phyloP scores from a whole-genome alignment of 1,140 invertebrate species.

The Drosophila pallidifrons region DNA sequence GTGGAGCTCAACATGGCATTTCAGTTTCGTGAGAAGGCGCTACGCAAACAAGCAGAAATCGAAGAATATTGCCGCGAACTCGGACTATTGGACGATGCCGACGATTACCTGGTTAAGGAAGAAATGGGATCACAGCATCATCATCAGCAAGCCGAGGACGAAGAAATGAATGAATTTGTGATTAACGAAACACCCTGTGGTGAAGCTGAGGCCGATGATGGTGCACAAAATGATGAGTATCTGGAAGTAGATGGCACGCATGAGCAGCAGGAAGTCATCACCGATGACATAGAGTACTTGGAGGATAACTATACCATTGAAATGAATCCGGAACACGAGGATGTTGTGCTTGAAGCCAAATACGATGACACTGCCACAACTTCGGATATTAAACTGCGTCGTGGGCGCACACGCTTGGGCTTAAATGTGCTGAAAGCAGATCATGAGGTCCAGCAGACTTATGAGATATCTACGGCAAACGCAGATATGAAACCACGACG shows the following conservation, averaged over 20 bases:
- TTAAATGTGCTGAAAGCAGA: conserved; percentile 11
- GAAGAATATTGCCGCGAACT: conserved; percentile 59
- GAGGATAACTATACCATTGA: conserved; percentile 72
- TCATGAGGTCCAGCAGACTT: conserved; percentile 19
- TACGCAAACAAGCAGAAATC: conserved; percentile 64
- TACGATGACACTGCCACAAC: conserved; percentile 28
- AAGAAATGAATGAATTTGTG: conserved; percentile 57
- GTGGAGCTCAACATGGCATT: conserved; percentile 78
- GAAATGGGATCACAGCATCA: conserved; percentile 43
- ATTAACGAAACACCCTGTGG: conserved; percentile 45
- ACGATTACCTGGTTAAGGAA: conserved; percentile 64
- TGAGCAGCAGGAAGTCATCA: conserved; percentile 56
- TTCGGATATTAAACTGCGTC: conserved; percentile 23
- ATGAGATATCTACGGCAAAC: neutral
- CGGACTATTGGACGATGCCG: conserved; percentile 56
- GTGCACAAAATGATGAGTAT: conserved; percentile 41
- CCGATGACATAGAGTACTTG: conserved; percentile 71
- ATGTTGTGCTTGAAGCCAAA: conserved; percentile 53
- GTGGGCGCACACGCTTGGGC: conserved; percentile 27
- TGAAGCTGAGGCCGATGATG: conserved; percentile 20
- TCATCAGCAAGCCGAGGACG: conserved; percentile 49
- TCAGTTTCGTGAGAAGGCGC: conserved; percentile 75
- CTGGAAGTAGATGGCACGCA: conserved; percentile 49
- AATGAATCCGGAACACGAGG: conserved; percentile 54
- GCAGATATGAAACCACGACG: conserved; percentile 52